Evolutionary conservation across 1,140 invertebrate genomes (phyloP).

Genomic region (Megathymus violae): DNA sequence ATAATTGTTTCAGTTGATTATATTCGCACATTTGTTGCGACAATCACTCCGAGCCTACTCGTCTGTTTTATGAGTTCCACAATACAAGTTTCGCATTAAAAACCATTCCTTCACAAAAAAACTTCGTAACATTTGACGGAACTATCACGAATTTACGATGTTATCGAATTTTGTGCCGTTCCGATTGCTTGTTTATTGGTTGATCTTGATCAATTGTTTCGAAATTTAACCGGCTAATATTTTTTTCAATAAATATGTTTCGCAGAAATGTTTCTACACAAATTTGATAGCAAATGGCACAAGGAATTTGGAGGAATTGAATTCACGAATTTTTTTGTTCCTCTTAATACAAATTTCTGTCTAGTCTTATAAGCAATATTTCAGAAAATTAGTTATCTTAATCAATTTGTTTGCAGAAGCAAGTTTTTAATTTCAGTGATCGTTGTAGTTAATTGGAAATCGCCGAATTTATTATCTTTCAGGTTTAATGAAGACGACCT

Average conservation of each 20-base stretch:
- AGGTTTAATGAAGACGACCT: neutral
- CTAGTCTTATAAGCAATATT: constrained; percentile 7
- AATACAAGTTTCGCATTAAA: constrained; percentile 43
- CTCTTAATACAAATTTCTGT: neutral
- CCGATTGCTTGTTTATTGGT: constrained; percentile 50
- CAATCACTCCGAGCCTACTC: constrained; percentile 4
- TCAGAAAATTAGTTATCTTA: too few relatives aligned
- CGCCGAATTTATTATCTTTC: neutral
- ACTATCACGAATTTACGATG: constrained; percentile 51
- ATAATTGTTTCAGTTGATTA: neutral
- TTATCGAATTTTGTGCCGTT: constrained; percentile 42
- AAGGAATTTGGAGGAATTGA: neutral
- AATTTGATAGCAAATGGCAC: neutral
- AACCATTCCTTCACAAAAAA: constrained; percentile 36
- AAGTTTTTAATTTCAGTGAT: neutral
- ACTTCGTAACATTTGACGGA: constrained; percentile 38
- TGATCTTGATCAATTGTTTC: constrained; percentile 22
- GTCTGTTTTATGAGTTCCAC: constrained; percentile 36
- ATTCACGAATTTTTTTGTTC: constrained; percentile 1
- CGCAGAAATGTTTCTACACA: constrained; percentile 7
- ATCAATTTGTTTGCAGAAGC: neutral
- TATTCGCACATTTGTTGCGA: neutral
- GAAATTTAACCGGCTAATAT: constrained; percentile 33
- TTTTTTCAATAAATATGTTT: constrained; percentile 7
- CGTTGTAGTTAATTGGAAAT: neutral